These are phyloP conservation scores for Paguma larvata DNA, from an alignment of 2,797 vertebrate species.

Conservation along the genomic window DNA sequence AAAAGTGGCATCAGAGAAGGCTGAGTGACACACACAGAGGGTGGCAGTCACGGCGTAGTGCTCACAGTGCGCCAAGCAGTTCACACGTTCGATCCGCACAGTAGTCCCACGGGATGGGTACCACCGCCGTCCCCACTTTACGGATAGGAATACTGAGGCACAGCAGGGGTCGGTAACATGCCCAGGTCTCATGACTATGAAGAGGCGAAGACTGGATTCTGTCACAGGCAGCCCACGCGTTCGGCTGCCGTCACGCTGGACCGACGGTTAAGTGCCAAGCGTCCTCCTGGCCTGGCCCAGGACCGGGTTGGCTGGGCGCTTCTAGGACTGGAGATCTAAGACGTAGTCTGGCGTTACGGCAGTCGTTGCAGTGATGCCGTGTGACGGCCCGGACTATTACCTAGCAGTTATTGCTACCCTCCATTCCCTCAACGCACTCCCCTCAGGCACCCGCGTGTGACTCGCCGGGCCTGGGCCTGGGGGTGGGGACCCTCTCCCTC, in stretches of 20 bases:
- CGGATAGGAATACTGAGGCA: not conserved
- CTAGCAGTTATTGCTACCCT: too few species aligned
- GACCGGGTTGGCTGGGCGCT: not conserved
- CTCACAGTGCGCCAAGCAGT: accelerated
- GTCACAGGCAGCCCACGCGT: not conserved
- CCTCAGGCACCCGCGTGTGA: not conserved
- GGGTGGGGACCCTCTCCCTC: not conserved
- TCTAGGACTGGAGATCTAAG: not conserved
- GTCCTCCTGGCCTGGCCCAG: not conserved
- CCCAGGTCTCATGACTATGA: not conserved
- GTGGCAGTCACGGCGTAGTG: accelerated
- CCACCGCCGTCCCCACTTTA: not conserved
- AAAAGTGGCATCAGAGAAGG: not conserved
- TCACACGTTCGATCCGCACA: not conserved
- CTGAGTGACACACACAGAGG: accelerated
- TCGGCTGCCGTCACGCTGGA: not conserved
- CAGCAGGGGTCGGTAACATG: accelerated
- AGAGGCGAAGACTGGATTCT: not conserved
- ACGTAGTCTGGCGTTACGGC: accelerated
- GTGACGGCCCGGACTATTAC: not conserved
- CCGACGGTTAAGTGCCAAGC: too few species aligned
- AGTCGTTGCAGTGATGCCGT: not conserved
- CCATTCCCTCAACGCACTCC: not conserved
- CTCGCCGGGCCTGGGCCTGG: not conserved
- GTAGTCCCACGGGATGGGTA: accelerated